Evolutionary conservation across 2,888 invertebrate species (phyloP), one percentile per base, ranked within the genome.

Genomic region (Noctua comes): DNA sequence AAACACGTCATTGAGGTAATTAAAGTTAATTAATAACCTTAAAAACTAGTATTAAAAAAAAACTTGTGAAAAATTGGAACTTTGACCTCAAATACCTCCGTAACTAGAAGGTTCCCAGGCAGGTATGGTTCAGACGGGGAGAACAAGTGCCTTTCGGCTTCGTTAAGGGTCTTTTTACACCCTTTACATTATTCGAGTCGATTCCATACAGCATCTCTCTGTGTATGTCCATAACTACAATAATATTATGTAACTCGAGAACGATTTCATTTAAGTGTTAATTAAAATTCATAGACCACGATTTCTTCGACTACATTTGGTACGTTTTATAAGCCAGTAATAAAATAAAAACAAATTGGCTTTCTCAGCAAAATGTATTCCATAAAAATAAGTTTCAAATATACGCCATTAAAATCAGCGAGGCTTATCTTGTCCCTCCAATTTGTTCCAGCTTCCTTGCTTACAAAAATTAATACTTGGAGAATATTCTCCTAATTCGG

Each of bases 351-450:
- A 62, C 68, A 62, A 68, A 79, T 54, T 51, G 21, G 1, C 27
- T 70, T 46, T 57, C 36, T 16, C 43, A 43, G 5, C 40, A 66
- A 78, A 77, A 83, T 76, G n/a, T 59, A 66, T 70, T 59, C 36
- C 24, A 21, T 43, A 73, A 36, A 48, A 81, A 57, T 76, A 83
- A 77, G 51, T 59, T 77, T 74, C 70, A 76, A 82, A 83, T 65
- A 80, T 73, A 69, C 72, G 65, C 68, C 72, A 85, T 80, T 82
- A 83, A 77, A 88, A 84, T 82, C 83, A 83, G 48, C 76, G 79
- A 84, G 57, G 77, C 86, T 88, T 85, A 87, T 81, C 79, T 71
- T 57, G 48, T 54, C 21, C 77, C 75, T 71, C 73, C 77, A 84
- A 86, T 88, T 88, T 83, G 73, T 76, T 77, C 70, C 21, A 77